Percentiles rank a stretch among this genome's conserved stretches.
phyloP scores from a whole-genome alignment of 1,140 invertebrate species.

The Sesamia nonagrioides region DNA sequence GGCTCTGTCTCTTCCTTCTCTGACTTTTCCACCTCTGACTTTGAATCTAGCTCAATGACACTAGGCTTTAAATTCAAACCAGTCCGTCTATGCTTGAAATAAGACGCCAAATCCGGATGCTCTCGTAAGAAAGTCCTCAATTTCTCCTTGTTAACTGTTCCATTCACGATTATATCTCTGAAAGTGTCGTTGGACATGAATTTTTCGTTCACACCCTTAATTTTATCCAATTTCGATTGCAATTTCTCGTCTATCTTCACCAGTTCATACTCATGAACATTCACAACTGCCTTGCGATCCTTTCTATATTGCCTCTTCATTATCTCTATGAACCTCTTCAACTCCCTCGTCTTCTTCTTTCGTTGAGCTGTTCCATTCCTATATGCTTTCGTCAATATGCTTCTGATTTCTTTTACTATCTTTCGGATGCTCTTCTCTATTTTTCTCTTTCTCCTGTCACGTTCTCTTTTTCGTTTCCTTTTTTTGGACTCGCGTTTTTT shows the following conservation, averaged over 20 bases:
- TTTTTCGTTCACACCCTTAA: conserved; percentile 65
- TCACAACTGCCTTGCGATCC: conserved; percentile 69
- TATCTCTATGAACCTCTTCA: conserved; percentile 75
- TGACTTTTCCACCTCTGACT: not conserved
- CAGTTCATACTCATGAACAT: conserved; percentile 71
- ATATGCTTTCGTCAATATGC: conserved; percentile 70
- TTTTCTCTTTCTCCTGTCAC: conserved; percentile 68
- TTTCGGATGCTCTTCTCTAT: conserved; percentile 73
- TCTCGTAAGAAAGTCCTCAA: conserved; percentile 63
- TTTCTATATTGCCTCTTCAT: conserved; percentile 75
- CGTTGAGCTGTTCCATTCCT: conserved; percentile 70
- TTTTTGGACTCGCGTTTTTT: not conserved
- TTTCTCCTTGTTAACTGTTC: conserved; percentile 62
- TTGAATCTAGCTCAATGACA: not conserved
- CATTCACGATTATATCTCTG: conserved; percentile 72
- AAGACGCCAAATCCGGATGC: conserved; percentile 67
- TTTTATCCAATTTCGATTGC: conserved; percentile 65
- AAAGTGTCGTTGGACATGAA: conserved; percentile 73
- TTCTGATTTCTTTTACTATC: conserved; percentile 74
- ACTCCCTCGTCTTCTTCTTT: conserved; percentile 73
- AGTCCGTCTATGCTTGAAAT: conserved; percentile 40
- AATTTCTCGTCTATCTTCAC: conserved; percentile 68
- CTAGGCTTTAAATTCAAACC: not conserved
- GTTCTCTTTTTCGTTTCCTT: conserved; percentile 63
- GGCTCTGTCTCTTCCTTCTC: too few relatives aligned